Evolutionary conservation across 1,140 invertebrate species (phyloP).

Genomic region (Temnothorax curvispinosus): DNA sequence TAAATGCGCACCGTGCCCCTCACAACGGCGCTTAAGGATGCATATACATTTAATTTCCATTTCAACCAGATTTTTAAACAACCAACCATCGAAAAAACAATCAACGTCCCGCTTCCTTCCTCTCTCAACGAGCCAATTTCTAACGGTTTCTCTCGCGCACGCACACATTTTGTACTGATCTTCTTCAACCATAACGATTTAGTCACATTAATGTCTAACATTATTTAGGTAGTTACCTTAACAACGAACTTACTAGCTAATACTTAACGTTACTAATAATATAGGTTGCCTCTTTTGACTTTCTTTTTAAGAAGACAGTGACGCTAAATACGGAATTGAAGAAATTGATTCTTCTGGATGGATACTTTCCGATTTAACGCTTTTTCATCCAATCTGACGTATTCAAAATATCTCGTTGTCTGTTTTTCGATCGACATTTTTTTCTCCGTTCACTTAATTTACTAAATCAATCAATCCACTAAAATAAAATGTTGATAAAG

Average conservation of each 20-base stretch:
- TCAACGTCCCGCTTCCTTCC: neutral
- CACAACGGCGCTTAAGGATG: slow-evolving; percentile 2
- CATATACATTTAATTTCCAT: slow-evolving; percentile 13
- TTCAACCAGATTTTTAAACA: slow-evolving; percentile 12
- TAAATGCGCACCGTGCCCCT: neutral
- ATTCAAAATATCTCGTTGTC: slow-evolving; percentile 1
- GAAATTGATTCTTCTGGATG: slow-evolving; percentile 4
- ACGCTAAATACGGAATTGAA: neutral
- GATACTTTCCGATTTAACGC: neutral
- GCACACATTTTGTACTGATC: slow-evolving; percentile 44
- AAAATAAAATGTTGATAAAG: neutral
- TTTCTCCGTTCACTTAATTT: neutral
- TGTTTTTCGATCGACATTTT: neutral
- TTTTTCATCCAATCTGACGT: slow-evolving; percentile 13
- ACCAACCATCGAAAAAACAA: slow-evolving; percentile 12
- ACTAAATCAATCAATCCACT: neutral
- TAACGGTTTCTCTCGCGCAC: neutral
- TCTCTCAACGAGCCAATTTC: slow-evolving; percentile 27
- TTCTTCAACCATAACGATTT: slow-evolving; percentile 38
- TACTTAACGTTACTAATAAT: slow-evolving; percentile 16
- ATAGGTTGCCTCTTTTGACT: neutral
- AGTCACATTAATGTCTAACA: slow-evolving; percentile 50
- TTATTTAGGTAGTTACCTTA: slow-evolving; percentile 36
- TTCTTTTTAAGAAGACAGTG: neutral
- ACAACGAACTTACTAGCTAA: slow-evolving; percentile 21